Conservation (phyloP, 2,113 vertebrate genomes). For the Sisor rabdophorus region DNA sequence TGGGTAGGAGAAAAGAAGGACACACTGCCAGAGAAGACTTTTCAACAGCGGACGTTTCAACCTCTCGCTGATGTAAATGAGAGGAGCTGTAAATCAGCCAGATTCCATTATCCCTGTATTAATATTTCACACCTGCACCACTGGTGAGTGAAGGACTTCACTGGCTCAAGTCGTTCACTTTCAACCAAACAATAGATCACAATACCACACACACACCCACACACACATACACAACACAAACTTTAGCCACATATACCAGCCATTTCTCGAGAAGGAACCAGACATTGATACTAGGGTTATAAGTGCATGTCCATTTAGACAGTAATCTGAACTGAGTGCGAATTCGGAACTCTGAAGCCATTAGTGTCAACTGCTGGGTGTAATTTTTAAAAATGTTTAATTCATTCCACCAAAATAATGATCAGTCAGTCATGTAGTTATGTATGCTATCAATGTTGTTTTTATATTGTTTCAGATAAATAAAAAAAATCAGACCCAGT, state of each 20-base stretch:
- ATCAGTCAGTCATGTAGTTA: no score
- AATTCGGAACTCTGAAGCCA: neutral
- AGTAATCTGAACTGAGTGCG: neutral
- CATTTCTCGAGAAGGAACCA: neutral
- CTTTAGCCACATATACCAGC: no score
- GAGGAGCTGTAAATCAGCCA: neutral
- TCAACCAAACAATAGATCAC: neutral
- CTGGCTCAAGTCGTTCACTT: neutral
- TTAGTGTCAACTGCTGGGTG: neutral
- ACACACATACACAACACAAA: no score
- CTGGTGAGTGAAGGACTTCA: neutral
- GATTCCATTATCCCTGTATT: neutral
- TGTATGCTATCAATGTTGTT: no score
- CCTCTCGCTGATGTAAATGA: conserved; percentile 2
- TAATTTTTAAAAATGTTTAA: no score
- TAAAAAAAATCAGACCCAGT: no score
- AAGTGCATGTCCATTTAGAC: neutral
- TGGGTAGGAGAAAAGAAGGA: conserved; percentile 2
- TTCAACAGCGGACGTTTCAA: neutral
- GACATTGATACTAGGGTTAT: neutral
- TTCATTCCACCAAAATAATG: no score
- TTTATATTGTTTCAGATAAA: no score
- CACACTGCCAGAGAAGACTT: neutral
- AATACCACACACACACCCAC: no score
- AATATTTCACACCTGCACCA: neutral